Evolutionary conservation across 2,888 invertebrate species (phyloP).

Genomic region (Alcis repandata): DNA sequence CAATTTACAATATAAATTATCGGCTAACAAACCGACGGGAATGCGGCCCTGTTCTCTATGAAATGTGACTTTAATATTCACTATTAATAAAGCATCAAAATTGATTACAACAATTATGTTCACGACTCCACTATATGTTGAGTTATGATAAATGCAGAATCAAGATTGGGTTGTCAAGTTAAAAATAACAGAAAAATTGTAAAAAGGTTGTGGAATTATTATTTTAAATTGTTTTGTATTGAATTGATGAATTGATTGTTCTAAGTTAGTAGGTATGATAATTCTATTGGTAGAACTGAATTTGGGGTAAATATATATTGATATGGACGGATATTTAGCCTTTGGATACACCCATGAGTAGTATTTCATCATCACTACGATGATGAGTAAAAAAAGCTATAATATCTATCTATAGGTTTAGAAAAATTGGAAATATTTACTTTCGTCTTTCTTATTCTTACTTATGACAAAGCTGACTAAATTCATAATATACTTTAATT

Average conservation of each 20-base stretch:
- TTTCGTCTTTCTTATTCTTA: no score
- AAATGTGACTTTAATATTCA: constrained; percentile 33
- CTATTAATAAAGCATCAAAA: constrained; percentile 9
- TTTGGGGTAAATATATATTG: no score
- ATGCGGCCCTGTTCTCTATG: constrained; percentile 40
- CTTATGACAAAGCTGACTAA: neutral
- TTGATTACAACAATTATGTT: neutral
- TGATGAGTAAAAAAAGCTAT: neutral
- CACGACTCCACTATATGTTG: neutral
- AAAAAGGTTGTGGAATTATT: no score
- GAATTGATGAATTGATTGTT: no score
- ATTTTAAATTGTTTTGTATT: no score
- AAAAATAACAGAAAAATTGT: neutral
- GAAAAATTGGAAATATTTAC: no score
- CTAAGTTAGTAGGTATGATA: no score
- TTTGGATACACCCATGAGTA: neutral
- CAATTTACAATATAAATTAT: constrained; percentile 61
- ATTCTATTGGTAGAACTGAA: no score
- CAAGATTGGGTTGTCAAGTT: neutral
- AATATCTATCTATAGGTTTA: no score
- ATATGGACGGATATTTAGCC: no score
- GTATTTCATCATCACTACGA: neutral
- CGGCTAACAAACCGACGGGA: constrained; percentile 54
- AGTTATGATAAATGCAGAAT: neutral
- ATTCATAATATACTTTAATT: constrained; percentile 13